These are phyloP conservation scores for Cryptotermes secundus DNA, from an alignment of 1,140 invertebrate species.

Conservation along the genomic window DNA sequence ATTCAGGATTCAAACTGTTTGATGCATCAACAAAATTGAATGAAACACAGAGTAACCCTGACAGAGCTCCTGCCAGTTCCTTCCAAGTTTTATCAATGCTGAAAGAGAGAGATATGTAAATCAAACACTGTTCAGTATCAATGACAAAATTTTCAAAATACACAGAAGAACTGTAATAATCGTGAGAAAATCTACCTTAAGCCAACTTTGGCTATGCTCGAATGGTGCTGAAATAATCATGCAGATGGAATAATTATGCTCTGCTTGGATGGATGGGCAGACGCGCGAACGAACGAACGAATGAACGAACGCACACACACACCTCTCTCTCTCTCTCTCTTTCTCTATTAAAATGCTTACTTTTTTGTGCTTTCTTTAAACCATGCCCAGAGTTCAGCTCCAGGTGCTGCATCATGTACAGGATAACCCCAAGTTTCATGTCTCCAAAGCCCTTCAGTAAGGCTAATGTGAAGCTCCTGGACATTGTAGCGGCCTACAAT, in stretches of 20 bases:
- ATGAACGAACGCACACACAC: no score
- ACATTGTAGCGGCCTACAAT: constrained; percentile 82
- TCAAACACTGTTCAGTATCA: no score
- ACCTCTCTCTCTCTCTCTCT: no score
- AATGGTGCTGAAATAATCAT: neutral
- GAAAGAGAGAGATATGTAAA: neutral
- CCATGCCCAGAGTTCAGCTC: constrained; percentile 92
- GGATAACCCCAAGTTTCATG: constrained; percentile 93
- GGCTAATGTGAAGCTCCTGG: constrained; percentile 85
- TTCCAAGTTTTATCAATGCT: constrained; percentile 82
- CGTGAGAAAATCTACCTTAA: neutral
- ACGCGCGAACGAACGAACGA: no score
- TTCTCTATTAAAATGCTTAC: constrained; percentile 48
- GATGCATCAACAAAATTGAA: constrained; percentile 92
- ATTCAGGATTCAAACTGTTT: constrained; percentile 81
- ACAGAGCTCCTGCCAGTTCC: constrained; percentile 82
- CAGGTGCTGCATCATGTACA: constrained; percentile 80
- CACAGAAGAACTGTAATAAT: neutral
- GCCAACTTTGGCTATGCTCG: neutral
- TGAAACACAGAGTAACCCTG: constrained; percentile 93
- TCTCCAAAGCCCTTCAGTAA: constrained; percentile 92
- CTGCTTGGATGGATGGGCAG: no score
- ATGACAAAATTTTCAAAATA: no score
- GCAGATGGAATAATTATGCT: neutral
- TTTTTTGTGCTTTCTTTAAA: constrained; percentile 62